Percentiles rank a stretch among this genome's conserved stretches.
Evolutionary conservation across 2,888 invertebrate genomes (phyloP).

Genomic region (Lepidochrysops patricia): DNA sequence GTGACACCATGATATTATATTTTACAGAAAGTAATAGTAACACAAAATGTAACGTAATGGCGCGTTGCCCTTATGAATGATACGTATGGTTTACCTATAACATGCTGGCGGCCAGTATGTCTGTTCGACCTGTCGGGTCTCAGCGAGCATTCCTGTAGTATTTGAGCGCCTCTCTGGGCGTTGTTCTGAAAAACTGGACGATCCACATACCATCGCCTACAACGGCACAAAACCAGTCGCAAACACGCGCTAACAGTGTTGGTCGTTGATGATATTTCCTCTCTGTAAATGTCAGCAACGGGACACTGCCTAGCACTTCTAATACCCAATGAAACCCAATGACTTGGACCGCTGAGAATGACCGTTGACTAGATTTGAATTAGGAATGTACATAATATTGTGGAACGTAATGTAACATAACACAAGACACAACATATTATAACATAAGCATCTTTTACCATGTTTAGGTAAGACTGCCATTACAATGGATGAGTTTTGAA

Average conservation of each 20-base stretch:
- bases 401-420: neutral
- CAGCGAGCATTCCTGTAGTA: conserved; percentile 56
- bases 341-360: conserved; percentile 49
- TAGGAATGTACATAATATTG: conserved; percentile 28
- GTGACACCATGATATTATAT: conserved; percentile 19
- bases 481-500: conserved; percentile 26
- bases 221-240: conserved; percentile 66
- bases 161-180: conserved; percentile 70
- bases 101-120: conserved; percentile 67
- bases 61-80: conserved; percentile 68
- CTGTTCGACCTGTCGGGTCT: conserved; percentile 63
- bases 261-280: conserved; percentile 64
- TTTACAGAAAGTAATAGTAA: conserved; percentile 29
- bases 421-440: conserved; percentile 1
- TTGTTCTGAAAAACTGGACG: conserved; percentile 74
- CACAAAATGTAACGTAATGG: conserved; percentile 54
- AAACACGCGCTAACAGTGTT: conserved; percentile 55
- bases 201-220: conserved; percentile 74
- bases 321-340: conserved; percentile 41
- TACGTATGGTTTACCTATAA: conserved; percentile 74
- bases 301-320: conserved; percentile 60
- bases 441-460: conserved; percentile 48
- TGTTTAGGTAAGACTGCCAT: conserved; percentile 56
- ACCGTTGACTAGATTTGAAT: conserved; percentile 35
- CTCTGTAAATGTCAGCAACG: conserved; percentile 69